Conservation (phyloP, 1,140 invertebrate genomes). For the Ephestia elutella region DNA sequence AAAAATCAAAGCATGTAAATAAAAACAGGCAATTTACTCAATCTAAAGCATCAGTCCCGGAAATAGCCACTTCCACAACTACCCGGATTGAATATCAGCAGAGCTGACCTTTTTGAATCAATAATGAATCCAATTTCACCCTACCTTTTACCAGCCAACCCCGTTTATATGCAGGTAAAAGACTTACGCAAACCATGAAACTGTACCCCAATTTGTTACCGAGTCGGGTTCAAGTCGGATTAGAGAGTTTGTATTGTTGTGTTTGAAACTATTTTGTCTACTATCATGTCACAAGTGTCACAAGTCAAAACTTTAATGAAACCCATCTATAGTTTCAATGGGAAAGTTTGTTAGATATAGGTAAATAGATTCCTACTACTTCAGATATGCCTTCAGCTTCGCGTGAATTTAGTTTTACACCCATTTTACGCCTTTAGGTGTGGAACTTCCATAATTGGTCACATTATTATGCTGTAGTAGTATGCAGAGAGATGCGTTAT, state of each 20-base stretch:
- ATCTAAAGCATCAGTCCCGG: not conserved
- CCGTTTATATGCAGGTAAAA: conserved; percentile 22
- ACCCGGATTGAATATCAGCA: conserved; percentile 23
- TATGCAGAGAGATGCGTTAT: too few species aligned
- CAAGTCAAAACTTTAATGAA: too few species aligned
- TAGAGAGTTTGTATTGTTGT: not conserved
- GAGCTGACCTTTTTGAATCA: conserved; percentile 38
- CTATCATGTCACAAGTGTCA: too few species aligned
- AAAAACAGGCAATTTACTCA: not conserved
- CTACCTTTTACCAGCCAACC: conserved; percentile 14
- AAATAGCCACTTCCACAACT: conserved; percentile 17
- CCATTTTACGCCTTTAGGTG: too few species aligned
- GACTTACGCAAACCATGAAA: conserved; percentile 18
- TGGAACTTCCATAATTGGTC: too few species aligned
- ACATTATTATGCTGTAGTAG: too few species aligned
- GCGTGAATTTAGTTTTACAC: too few species aligned
- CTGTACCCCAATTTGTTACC: conserved; percentile 14
- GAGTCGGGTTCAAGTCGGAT: not conserved
- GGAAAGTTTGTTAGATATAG: too few species aligned
- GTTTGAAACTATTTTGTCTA: not conserved
- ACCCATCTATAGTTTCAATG: too few species aligned
- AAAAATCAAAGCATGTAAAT: too few species aligned
- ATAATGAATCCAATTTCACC: conserved; percentile 40
- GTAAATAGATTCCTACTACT: too few species aligned
- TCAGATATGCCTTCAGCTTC: too few species aligned